A percentile compares a stretch with the other conserved stretches of the same genome.
Evolutionary conservation across 2,888 invertebrate species (phyloP).

Genomic region (Cryptus armator): DNA sequence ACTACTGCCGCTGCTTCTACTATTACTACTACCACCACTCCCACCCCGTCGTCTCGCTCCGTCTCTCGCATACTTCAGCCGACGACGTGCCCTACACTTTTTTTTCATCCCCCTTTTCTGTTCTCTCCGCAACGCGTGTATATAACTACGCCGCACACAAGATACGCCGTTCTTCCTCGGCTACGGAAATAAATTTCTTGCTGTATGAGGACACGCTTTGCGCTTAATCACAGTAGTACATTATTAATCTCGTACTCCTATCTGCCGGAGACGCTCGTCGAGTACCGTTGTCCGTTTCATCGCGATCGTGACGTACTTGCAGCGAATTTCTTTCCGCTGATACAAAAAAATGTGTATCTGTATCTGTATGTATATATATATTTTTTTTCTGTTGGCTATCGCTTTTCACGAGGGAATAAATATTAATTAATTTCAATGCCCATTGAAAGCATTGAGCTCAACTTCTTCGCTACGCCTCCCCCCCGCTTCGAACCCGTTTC

Average conservation of each 20-base stretch:
- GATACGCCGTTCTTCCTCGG: conserved; percentile 17
- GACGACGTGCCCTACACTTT: conserved; percentile 42
- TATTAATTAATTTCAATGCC: conserved; percentile 61
- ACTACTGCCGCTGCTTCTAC: conserved; percentile 42
- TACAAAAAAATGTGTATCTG: conserved; percentile 29
- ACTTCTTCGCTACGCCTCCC: neutral
- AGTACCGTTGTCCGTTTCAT: conserved; percentile 20
- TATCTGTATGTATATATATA: neutral
- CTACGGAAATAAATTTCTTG: conserved; percentile 49
- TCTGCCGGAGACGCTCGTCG: conserved; percentile 32
- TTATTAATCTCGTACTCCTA: conserved; percentile 56
- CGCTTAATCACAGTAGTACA: conserved; percentile 50
- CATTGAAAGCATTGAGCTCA: conserved; percentile 38
- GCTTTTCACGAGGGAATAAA: conserved; percentile 46
- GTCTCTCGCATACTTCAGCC: conserved; percentile 54
- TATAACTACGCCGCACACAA: conserved; percentile 17
- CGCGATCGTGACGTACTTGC: conserved; percentile 4
- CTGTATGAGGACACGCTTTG: conserved; percentile 30
- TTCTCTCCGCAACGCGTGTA: neutral
- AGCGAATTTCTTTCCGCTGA: conserved; percentile 11
- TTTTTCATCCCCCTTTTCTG: neutral
- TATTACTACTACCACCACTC: conserved; percentile 29
- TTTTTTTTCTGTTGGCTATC: conserved; percentile 29
- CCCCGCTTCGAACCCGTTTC: conserved; percentile 14
- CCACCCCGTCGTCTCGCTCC: conserved; percentile 37